These are phyloP conservation scores for Limnephilus marmoratus DNA, from an alignment of 2,888 invertebrate genomes.

Conservation along the genomic window DNA sequence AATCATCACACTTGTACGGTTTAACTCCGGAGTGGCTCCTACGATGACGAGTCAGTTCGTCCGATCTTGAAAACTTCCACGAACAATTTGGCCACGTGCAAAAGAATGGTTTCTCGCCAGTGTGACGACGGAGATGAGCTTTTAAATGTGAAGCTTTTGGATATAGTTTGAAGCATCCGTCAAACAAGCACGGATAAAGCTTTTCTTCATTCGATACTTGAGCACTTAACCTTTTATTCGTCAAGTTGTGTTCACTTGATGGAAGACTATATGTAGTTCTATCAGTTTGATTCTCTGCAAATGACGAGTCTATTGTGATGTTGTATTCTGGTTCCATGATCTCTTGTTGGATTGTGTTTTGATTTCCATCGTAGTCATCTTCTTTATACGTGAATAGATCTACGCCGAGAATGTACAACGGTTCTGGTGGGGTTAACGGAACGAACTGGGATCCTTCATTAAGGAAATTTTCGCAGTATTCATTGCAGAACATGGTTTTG, in stretches of 20 bases:
- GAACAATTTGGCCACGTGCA: conserved; percentile 89
- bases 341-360: not conserved
- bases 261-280: conserved; percentile 37
- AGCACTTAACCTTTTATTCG: not conserved
- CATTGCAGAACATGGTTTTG: conserved; percentile 77
- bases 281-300: not conserved
- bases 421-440: conserved; percentile 54
- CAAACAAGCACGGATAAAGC: conserved; percentile 83
- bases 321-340: conserved; percentile 21
- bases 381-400: conserved; percentile 63
- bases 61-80: conserved; percentile 96
- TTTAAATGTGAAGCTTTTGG: conserved; percentile 94
- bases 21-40: conserved; percentile 97
- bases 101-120: conserved; percentile 86
- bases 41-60: conserved; percentile 94
- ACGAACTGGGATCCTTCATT: conserved; percentile 69
- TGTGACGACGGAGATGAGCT: conserved; percentile 91
- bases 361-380: conserved; percentile 9
- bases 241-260: conserved; percentile 22
- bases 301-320: conserved; percentile 57
- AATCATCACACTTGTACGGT: conserved; percentile 93
- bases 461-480: conserved; percentile 72
- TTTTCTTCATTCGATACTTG: conserved; percentile 73
- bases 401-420: conserved; percentile 62
- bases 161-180: conserved; percentile 87